Conservation (phyloP, 1,140 invertebrate genomes). For the Temnothorax nylanderi region DNA sequence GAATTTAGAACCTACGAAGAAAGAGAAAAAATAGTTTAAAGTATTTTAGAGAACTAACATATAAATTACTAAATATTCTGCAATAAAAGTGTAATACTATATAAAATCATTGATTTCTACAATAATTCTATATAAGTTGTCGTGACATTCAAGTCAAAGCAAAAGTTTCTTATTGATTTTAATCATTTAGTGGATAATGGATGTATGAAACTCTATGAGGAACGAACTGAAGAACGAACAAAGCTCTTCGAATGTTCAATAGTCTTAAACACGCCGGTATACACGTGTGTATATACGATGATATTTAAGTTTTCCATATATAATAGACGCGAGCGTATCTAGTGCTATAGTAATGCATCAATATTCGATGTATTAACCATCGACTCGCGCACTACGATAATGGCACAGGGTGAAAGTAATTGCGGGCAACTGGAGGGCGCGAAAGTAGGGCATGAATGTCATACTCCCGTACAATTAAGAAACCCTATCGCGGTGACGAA, state of each 20-base stretch:
- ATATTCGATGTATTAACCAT: slow-evolving; percentile 34
- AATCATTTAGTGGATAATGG: slow-evolving; percentile 7
- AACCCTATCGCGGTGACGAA: slow-evolving; percentile 77
- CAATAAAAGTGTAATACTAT: neutral
- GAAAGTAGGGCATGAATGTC: slow-evolving; percentile 81
- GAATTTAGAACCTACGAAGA: neutral
- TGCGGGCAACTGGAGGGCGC: slow-evolving; percentile 69
- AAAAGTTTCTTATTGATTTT: neutral
- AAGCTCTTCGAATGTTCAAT: slow-evolving; percentile 15
- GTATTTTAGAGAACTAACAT: neutral
- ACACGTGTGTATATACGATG: neutral
- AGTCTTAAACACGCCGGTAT: neutral
- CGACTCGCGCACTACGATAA: slow-evolving; percentile 59
- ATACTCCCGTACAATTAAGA: slow-evolving; percentile 80
- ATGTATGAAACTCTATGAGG: slow-evolving; percentile 7
- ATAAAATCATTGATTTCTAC: neutral
- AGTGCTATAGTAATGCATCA: neutral
- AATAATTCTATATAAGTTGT: neutral
- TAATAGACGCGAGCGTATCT: neutral
- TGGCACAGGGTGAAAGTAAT: slow-evolving; percentile 80
- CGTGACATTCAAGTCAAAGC: neutral
- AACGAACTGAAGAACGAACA: neutral
- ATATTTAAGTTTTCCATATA: slow-evolving; percentile 12
- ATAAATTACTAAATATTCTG: neutral
- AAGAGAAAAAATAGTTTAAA: neutral